These are phyloP conservation scores for Drusus annulatus DNA, from an alignment of 1,140 invertebrate species.

Conservation along the genomic window DNA sequence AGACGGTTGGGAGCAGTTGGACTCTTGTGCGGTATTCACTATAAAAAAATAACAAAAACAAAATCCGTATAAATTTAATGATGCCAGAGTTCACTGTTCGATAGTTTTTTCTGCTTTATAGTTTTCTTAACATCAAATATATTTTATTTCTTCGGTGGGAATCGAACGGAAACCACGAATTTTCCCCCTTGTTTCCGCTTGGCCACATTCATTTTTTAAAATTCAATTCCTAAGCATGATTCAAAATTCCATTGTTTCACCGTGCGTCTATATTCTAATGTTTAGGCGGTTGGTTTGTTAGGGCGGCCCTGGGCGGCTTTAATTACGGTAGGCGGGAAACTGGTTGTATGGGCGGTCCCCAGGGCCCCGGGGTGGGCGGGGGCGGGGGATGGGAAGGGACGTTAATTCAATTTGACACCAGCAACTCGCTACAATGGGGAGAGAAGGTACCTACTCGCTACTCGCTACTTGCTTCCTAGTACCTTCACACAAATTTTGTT, in stretches of 20 bases:
- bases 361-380: background rate
- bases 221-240: background rate
- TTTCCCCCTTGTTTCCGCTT: too few species aligned
- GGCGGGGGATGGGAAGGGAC: background rate
- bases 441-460: background rate
- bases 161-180: too few species aligned
- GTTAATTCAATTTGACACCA: conserved; percentile 55
- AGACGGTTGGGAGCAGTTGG: too few species aligned
- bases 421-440: conserved; percentile 5
- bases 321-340: conserved; percentile 48
- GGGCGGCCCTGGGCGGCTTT: conserved; percentile 48
- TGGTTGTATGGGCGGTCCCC: conserved; percentile 5
- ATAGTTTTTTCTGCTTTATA: too few species aligned
- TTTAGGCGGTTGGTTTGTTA: conserved; percentile 11
- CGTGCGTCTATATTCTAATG: background rate
- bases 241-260: background rate
- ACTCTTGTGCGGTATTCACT: too few species aligned
- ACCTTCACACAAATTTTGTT: conserved; percentile 18
- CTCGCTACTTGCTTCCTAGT: too few species aligned
- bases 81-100: too few species aligned
- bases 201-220: too few species aligned
- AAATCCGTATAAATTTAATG: too few species aligned
- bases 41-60: too few species aligned
- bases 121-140: too few species aligned
- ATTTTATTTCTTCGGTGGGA: too few species aligned